Evolutionary conservation across 2,888 invertebrate species (phyloP).

Genomic region (Tipula lateralis): DNA sequence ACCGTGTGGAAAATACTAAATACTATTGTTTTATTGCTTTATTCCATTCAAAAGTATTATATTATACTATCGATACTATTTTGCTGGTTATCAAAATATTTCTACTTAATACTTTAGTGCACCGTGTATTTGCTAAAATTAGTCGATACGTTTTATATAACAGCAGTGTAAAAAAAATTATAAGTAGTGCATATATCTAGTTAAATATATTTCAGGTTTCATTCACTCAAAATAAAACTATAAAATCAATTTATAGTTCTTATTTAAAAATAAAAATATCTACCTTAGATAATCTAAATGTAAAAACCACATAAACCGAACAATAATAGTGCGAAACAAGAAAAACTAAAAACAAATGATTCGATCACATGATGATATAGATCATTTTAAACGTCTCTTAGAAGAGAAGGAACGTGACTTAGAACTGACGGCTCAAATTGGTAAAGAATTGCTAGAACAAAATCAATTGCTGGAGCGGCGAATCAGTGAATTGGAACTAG

Average conservation of each 20-base stretch:
- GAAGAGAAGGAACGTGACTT: conserved; percentile 99
- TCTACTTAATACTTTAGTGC: neutral
- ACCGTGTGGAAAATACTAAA: neutral
- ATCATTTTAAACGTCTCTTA: conserved; percentile 96
- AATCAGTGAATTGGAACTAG: conserved; percentile 71
- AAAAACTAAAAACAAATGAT: conserved; percentile 73
- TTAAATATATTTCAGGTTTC: neutral
- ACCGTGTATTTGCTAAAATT: neutral
- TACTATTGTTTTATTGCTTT: neutral
- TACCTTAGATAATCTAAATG: neutral
- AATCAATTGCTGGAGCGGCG: conserved; percentile 80
- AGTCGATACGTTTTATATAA: neutral
- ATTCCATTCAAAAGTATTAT: neutral
- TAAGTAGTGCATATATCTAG: neutral
- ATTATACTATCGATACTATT: neutral
- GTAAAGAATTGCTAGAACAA: conserved; percentile 88
- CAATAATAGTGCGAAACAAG: neutral
- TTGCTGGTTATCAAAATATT: neutral
- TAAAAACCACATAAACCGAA: neutral
- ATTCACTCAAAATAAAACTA: neutral
- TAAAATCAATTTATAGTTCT: neutral
- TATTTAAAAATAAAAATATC: neutral
- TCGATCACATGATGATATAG: conserved; percentile 99
- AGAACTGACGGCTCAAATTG: conserved; percentile 96
- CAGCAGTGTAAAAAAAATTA: neutral